Evolutionary conservation across 30 jellyfish, hydroid and myxozoan species (phyloP).

Genomic region (Aurelia aurita complex sp. Pacific): DNA sequence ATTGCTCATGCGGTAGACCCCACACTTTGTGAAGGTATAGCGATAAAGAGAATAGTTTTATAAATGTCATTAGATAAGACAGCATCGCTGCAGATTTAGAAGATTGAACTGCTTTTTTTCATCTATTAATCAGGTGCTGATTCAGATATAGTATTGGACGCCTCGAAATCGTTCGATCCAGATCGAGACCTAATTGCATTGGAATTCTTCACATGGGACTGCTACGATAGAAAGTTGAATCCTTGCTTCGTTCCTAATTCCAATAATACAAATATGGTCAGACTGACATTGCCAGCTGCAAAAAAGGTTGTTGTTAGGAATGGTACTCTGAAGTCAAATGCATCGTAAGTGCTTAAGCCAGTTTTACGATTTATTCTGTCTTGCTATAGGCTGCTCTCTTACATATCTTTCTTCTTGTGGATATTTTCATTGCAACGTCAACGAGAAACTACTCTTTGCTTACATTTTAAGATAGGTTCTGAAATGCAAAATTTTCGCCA

Average conservation of each 20-base stretch:
- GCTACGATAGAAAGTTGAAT: conserved; percentile 20
- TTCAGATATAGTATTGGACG: conserved; percentile 59
- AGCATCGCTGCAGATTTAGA: no score
- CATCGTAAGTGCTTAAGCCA: conserved; percentile 23
- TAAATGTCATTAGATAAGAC: no score
- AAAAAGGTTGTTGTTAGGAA: conserved; percentile 10
- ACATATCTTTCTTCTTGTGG: no score
- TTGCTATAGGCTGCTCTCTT: no score
- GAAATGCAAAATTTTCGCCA: no score
- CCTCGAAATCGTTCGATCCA: conserved; percentile 72
- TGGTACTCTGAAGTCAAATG: conserved; percentile 51
- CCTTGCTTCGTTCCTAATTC: conserved; percentile 68
- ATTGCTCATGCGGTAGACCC: no score
- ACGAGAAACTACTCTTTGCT: no score
- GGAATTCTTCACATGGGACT: conserved; percentile 71
- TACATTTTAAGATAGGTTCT: no score
- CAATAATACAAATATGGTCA: conserved; percentile 49
- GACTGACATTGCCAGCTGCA: conserved; percentile 47
- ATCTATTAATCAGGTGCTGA: conserved; percentile 15
- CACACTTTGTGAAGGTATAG: no score
- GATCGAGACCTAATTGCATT: conserved; percentile 27
- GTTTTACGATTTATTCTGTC: no score
- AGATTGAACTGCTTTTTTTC: not conserved
- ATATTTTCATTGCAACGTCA: no score
- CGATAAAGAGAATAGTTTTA: no score